Conservation (phyloP, 2,113 vertebrate genomes). For the Prunella fulvescens region DNA sequence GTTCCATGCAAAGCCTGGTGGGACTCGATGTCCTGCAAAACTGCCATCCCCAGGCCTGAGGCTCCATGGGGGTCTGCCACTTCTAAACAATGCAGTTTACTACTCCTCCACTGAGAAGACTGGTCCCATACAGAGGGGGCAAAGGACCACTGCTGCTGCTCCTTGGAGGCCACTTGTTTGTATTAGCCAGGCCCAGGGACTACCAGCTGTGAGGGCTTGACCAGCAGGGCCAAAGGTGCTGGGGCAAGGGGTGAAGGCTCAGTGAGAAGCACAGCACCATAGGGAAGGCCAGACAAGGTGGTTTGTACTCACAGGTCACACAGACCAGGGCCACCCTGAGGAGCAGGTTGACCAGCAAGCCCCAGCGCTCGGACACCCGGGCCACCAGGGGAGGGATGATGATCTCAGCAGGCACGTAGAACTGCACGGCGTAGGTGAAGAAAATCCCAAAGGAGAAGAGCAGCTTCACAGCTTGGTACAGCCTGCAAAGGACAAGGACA, state of each 20-base stretch:
- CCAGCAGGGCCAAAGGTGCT: not conserved
- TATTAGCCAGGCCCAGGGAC: not conserved
- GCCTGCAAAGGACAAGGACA: constrained; percentile 68
- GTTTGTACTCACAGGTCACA: constrained; percentile 86
- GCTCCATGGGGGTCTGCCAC: not conserved
- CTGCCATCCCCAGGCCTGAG: not conserved
- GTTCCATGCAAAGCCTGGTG: not conserved
- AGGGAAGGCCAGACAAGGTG: not conserved
- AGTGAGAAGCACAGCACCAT: fast-evolving
- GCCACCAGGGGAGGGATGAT: constrained; percentile 77
- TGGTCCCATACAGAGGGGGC: not conserved
- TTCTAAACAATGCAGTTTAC: not conserved
- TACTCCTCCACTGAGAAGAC: not conserved
- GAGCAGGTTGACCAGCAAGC: constrained; percentile 73
- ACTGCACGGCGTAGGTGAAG: constrained; percentile 93
- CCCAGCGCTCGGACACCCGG: constrained; percentile 73
- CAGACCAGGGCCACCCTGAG: constrained; percentile 80
- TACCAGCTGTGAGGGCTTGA: not conserved
- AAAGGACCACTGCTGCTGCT: not conserved
- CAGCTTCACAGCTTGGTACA: constrained; percentile 92
- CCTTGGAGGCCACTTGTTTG: not conserved
- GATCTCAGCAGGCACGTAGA: constrained; percentile 94
- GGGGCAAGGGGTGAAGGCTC: fast-evolving
- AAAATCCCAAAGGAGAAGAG: constrained; percentile 93
- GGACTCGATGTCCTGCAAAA: fast-evolving